Percentiles rank a stretch among this genome's conserved stretches.
phyloP scores from a whole-genome alignment of 2,888 invertebrate species.

The Nomada flava region DNA sequence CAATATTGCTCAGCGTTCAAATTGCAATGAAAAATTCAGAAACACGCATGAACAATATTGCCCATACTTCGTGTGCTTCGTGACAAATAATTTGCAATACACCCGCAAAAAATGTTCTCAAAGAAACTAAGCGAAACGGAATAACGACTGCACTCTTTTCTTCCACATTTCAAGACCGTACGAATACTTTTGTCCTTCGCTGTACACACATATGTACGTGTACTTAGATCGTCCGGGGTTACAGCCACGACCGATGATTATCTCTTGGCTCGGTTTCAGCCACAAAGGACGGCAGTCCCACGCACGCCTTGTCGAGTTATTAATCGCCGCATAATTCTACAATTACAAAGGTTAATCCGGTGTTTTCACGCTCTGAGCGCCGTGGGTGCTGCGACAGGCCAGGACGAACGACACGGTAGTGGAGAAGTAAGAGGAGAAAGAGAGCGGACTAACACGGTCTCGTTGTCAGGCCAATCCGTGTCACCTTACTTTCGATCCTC shows the following conservation, averaged over 20 bases:
- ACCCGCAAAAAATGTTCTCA: too few relatives aligned
- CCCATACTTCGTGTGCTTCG: too few relatives aligned
- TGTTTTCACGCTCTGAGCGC: slow-evolving; percentile 79
- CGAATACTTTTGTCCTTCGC: neutral
- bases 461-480: slow-evolving; percentile 62
- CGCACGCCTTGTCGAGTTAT: slow-evolving; percentile 79
- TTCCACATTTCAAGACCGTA: too few relatives aligned
- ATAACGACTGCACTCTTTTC: too few relatives aligned
- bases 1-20: too few relatives aligned
- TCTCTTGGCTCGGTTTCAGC: slow-evolving; percentile 79
- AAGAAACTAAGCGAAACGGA: too few relatives aligned
- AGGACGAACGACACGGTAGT: slow-evolving; percentile 20
- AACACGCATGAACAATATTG: too few relatives aligned
- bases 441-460: slow-evolving; percentile 35
- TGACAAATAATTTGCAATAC: too few relatives aligned
- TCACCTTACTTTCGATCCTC: slow-evolving; percentile 69
- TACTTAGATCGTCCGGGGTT: slow-evolving; percentile 61
- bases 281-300: slow-evolving; percentile 78
- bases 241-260: slow-evolving; percentile 79
- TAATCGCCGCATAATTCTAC: slow-evolving; percentile 80
- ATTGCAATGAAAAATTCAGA: too few relatives aligned
- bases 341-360: slow-evolving; percentile 79
- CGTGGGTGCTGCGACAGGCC: slow-evolving; percentile 68
- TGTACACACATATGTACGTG: slow-evolving; percentile 34
- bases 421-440: slow-evolving; percentile 33